Conservation (phyloP, 2,888 invertebrate genomes). For the Vesta saturnalis region DNA sequence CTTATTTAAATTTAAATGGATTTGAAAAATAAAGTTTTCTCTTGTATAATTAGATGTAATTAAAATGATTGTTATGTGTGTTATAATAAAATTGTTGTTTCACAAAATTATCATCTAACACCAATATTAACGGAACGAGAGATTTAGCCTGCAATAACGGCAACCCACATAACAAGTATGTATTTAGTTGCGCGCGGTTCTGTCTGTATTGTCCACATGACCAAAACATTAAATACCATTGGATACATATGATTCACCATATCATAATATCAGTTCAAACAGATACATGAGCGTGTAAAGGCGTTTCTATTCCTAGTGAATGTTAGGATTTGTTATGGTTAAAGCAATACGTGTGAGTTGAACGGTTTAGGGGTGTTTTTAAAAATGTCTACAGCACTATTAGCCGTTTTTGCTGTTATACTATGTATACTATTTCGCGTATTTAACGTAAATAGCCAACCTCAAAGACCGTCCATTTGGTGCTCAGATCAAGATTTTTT, state of each 20-base stretch:
- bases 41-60: too few relatives aligned
- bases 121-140: background rate
- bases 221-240: slow-evolving; percentile 7
- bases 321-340: slow-evolving; percentile 34
- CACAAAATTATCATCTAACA: too few relatives aligned
- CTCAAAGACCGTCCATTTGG: slow-evolving; percentile 80
- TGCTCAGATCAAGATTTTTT: slow-evolving; percentile 81
- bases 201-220: slow-evolving; percentile 15
- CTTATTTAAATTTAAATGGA: too few relatives aligned
- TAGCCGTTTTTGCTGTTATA: slow-evolving; percentile 84
- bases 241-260: slow-evolving; percentile 14
- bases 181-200: background rate
- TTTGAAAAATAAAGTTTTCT: too few relatives aligned
- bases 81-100: too few relatives aligned
- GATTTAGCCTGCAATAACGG: slow-evolving; percentile 7
- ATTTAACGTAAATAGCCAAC: slow-evolving; percentile 84
- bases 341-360: slow-evolving; percentile 43
- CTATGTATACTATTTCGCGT: slow-evolving; percentile 85
- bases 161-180: slow-evolving; percentile 11
- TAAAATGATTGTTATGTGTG: too few relatives aligned
- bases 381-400: slow-evolving; percentile 81
- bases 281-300: slow-evolving; percentile 11
- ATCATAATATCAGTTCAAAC: slow-evolving; percentile 7
- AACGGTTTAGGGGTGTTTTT: slow-evolving; percentile 47
- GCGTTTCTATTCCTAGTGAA: slow-evolving; percentile 19